Evolutionary conservation across 2,113 vertebrate species (phyloP), one percentile per base, ranked within the genome.

Genomic region (Gambusia holbrooki): DNA sequence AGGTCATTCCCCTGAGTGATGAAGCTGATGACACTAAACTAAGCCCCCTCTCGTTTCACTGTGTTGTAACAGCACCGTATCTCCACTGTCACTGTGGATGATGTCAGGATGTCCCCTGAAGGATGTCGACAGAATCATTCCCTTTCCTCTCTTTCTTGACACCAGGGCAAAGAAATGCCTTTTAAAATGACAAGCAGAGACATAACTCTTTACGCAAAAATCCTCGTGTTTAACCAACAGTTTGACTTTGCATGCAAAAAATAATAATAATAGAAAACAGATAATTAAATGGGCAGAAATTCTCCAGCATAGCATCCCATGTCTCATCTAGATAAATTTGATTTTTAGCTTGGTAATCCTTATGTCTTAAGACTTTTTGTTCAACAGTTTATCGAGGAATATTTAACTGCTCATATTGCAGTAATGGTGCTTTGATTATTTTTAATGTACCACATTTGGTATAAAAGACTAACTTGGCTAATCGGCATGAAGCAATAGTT

Each of bases 41-140:
- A 30, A 61, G 62, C 62, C 35, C 68, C 62, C 67, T 1, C 35
- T 64, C 48, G 29, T 42, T 35, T n/a, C 1, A 51, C 77, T 13
- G 62, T 58, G 84, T 84, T 89, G 85, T 89, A 87, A 89, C 89
- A 89, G 84, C 75, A 30, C 71, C 73, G 28, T 82, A 85, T 87
- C 80, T 83, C 58, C 72, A 32, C 77, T 68, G 85, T 78, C 90
- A 80, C 58, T 75, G 66, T 29, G 29, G 77, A 87, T 86, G 87
- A 86, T 89, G 84, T 88, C 89, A 82, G 72, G 33, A 66, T 71
- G 77, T n/a, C 80, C 85, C 89, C 81, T 82, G 3, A 51, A 79
- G 73, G 83, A 78, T 69, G 79, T 82, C 65, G 82, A 73, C 40
- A 62, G 77, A 76, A 79, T 79, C 33, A 76, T 35, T 61, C 61